These are phyloP conservation scores for Rattus rattus DNA, from an alignment of 2,113 vertebrate species.

Conservation along the genomic window DNA sequence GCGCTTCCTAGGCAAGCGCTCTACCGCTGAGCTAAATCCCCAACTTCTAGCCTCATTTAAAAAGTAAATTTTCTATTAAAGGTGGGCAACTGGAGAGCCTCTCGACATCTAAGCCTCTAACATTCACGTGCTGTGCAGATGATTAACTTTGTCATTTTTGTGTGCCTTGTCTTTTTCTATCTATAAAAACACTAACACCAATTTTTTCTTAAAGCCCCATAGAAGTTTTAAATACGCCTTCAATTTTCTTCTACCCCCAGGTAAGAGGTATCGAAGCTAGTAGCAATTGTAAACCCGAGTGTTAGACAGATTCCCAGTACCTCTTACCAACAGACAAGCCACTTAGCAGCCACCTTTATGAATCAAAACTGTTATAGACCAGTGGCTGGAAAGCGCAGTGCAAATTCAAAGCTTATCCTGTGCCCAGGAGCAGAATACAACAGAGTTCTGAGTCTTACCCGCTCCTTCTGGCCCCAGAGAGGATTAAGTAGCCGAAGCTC, in stretches of 20 bases:
- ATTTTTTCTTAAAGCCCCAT: background rate
- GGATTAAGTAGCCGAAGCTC: slow-evolving; percentile 49
- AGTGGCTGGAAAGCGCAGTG: slow-evolving; percentile 39
- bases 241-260: background rate
- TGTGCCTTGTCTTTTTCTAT: slow-evolving; percentile 20
- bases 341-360: background rate
- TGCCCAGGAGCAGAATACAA: background rate
- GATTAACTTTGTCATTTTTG: slow-evolving; percentile 9
- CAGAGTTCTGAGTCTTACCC: slow-evolving; percentile 9
- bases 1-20: too few species aligned
- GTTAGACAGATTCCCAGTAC: background rate
- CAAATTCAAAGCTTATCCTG: background rate
- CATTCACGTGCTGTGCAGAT: background rate
- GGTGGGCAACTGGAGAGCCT: background rate
- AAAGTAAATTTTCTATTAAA: slow-evolving; percentile 35
- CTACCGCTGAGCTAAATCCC: too few species aligned
- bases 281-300: background rate
- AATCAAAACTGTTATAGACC: background rate
- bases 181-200: background rate
- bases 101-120: background rate
- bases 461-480: slow-evolving; percentile 55
- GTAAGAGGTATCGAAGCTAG: background rate
- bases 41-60: slow-evolving; percentile 19
- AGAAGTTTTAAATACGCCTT: slow-evolving; percentile 27
- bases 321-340: background rate